Evolutionary conservation across 2,113 vertebrate species (phyloP), one percentile per base, ranked within the genome.

Genomic region (Cavia porcellus): DNA sequence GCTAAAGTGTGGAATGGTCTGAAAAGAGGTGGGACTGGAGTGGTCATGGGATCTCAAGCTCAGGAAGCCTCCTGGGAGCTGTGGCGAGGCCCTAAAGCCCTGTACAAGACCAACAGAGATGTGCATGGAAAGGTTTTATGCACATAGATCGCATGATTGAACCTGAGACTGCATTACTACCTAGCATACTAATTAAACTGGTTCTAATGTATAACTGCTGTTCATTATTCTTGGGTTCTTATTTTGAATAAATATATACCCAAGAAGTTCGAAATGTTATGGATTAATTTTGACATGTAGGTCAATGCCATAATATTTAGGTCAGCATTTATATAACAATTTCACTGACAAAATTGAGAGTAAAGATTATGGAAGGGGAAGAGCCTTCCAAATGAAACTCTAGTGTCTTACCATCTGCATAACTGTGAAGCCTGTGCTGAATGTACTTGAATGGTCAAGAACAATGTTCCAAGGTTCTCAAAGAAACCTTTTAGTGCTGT

Each of bases 11-110:
- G 20, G 19, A 15, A 13, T 47, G 47, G 0, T 80, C 11, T 55
- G 47, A 12, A 82, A 88, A 92, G 24, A 83, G 10, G 42, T 30
- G 14, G 50, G 12, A 25, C 7, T 7, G 13, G 28, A 50, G 19
- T 25, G 2, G 50, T 62, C 85, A 55, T 22, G 38, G 28, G 32
- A 7, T 66, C 24, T 10, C 0, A 7, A 85, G 20, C 38, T 90
- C 55, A 1, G 0, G 14, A 20, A 62, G 47, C 2, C 3, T 32
- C n/a, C 17, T 13, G 8, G 25, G 1, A 30, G 38, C 61, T 35
- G 2, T 15, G 6, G 0, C 5, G 4, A 86, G 35, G 12, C 15
- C 1, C 0, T 52, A 13, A 32, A 32, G n/a, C 5, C 77, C 92
- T 86, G 15, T 79, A 68, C n/a, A 25, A 70, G 32, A 92, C 32